phyloP scores from a whole-genome alignment of 2,113 vertebrate genomes.

The Corythoichthys haematopterus region DNA sequence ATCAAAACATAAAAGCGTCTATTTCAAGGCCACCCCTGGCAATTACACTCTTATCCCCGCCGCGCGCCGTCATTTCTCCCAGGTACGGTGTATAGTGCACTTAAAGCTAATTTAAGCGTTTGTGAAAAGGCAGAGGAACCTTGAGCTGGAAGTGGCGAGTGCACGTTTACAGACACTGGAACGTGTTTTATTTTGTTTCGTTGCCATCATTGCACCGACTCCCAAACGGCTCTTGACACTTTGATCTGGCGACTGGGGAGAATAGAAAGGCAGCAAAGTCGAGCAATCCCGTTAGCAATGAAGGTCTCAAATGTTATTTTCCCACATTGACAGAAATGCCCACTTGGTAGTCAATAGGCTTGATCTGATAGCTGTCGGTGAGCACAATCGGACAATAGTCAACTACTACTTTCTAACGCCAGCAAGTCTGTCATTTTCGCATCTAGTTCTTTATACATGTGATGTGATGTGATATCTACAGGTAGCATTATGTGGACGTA shows the following conservation, averaged over 20 bases:
- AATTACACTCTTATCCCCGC: constrained; percentile 19
- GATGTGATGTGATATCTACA: too few relatives aligned
- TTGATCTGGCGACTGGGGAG: constrained; percentile 46
- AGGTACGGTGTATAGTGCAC: constrained; percentile 26
- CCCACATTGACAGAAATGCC: constrained; percentile 14
- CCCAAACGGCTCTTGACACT: constrained; percentile 51
- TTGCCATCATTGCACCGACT: not conserved
- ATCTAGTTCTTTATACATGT: too few relatives aligned
- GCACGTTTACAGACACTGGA: constrained; percentile 39
- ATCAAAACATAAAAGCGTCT: not conserved
- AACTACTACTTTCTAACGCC: not conserved
- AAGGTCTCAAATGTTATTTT: constrained; percentile 24
- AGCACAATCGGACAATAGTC: not conserved
- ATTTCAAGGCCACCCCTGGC: constrained; percentile 9
- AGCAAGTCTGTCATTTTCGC: too few relatives aligned
- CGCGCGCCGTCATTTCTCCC: constrained; percentile 9
- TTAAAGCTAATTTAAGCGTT: constrained; percentile 33
- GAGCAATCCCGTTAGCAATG: constrained; percentile 39
- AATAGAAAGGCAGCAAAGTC: constrained; percentile 41
- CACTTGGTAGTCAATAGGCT: constrained; percentile 6
- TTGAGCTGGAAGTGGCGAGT: constrained; percentile 46
- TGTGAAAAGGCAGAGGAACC: constrained; percentile 45
- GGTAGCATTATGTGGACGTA: too few relatives aligned
- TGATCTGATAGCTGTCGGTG: not conserved
- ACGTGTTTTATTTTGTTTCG: constrained; percentile 42